Evolutionary conservation across 1,140 invertebrate genomes (phyloP), one percentile per base, ranked within the genome.

Genomic region (Tetranychus cinnabarinus): DNA sequence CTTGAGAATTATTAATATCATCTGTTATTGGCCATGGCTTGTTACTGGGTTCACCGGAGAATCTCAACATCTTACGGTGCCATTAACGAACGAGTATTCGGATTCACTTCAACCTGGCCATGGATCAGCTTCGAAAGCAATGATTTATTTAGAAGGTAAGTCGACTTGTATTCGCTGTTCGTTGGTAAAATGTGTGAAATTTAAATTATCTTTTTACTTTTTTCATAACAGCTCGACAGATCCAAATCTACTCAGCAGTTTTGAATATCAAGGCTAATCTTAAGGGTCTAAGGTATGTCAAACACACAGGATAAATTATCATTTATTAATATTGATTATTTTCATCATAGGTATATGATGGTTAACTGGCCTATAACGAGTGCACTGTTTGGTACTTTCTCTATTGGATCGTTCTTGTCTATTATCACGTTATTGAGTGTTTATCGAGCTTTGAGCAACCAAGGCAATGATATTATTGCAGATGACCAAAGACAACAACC

Each of bases 21-120:
- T 62, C 15, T n/a, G 33, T 31, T 62, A 58, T 58, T 62, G 61
- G 61, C 61, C 61, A 23, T 33, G 58, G 23, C 34, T 47, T 46
- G 42, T 62, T 10, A 58, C 33, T 33, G 56, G 56, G 1, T 34
- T 62, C 1, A 47, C 15, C 10, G 33, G 42, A 34, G 61, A 62
- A 62, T 13, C 33, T 10, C 61, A 62, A 62, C 23, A 23, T n/a
- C 36, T 57, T 47, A 3, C 34, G 8, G 47, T 62, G 47, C 13
- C 36, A 4, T 23, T 62, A 1, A 36, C 31, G 2, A 35, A 42
- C 5, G 39, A 58, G 34, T 62, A 35, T 62, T 36, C 37, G 1
- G 61, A 62, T 56, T 36, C 36, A n/a, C 10, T 39, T 3, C 15
- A 47, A 34, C 42, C 39, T 35, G 39, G 45, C 13, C 31, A 34